Evolutionary conservation across 2,113 vertebrate genomes (phyloP), one percentile per base, ranked within the genome.

Genomic region (Mola mola): DNA sequence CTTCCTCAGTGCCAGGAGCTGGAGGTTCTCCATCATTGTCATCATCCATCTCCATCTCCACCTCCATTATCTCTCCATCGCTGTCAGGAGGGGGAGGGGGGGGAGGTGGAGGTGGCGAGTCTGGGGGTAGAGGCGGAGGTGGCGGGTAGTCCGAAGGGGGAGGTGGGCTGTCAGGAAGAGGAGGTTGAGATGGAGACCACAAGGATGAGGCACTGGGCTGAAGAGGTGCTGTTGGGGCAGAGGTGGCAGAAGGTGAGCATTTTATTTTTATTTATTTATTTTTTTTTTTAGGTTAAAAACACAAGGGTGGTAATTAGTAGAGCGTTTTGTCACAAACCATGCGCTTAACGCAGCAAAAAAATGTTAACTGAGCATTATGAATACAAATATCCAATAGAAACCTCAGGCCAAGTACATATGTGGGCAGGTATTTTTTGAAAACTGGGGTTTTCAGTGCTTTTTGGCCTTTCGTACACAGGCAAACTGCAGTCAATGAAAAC

Each of bases 31-130:
- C 92, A 3, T 94, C 95, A 24, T 84, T 75, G 8, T 98, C 96
- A 29, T 97, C 96, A 70, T 99, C 96, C 96, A 99, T 98, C 80
- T 99, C 96, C 96, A 99, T 99, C 82, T 99, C 97, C 49, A 98
- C 96, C 79, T 99, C 96, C 83, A 97, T 94, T 44, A 98, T 98
- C 79, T 98, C 96, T 0, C 91, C 90, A 1, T 98, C 96, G 2
- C 91, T 92, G 2, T 95, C 94, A 0, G 96, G 96, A 0, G 94
- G 94, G 0, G 95, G 94, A 0, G 94, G 94, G 0, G 95, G 94
- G 0, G 94, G 78, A 0, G 96, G 72, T 0, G 95, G 74, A 0
- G 93, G 90, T 0, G 95, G 78, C 0, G 95, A 88, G 56, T 90
- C 89, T 3, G 95, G 87, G 0, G 95, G 87, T 1, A 94, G 88